These are phyloP conservation scores for Cololabis saira DNA, from an alignment of 2,113 vertebrate genomes.

Conservation along the genomic window DNA sequence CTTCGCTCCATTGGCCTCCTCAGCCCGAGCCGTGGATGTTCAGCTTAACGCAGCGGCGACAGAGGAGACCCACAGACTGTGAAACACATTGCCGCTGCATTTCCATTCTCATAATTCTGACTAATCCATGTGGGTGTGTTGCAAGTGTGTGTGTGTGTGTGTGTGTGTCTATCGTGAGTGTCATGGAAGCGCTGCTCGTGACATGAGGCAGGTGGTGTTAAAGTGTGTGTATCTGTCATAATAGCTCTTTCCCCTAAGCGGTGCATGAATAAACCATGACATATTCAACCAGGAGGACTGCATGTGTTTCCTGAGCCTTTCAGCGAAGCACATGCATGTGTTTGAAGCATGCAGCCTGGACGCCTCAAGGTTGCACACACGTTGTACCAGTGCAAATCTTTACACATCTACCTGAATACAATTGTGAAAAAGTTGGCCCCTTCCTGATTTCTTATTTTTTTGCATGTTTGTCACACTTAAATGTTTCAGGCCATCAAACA, in stretches of 20 bases:
- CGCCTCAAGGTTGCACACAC: not conserved
- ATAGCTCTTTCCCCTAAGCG: constrained; percentile 44
- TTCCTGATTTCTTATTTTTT: no score
- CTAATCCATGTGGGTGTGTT: constrained; percentile 51
- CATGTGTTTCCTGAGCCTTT: constrained; percentile 33
- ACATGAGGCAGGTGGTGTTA: constrained; percentile 62
- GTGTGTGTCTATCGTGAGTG: constrained; percentile 38
- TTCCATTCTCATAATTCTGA: constrained; percentile 73
- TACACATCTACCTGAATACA: constrained; percentile 2
- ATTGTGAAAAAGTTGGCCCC: no score
- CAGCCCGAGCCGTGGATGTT: constrained; percentile 61
- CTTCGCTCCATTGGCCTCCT: constrained; percentile 70
- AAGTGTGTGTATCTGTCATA: constrained; percentile 35
- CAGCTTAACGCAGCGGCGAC: constrained; percentile 71
- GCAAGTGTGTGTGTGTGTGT: constrained; percentile 35
- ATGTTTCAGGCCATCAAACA: no score
- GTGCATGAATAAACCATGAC: constrained; percentile 71
- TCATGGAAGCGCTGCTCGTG: constrained; percentile 44
- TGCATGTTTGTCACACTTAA: no score
- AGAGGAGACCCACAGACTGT: constrained; percentile 66
- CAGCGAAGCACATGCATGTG: constrained; percentile 16
- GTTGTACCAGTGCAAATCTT: constrained; percentile 5
- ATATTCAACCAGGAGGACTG: constrained; percentile 41
- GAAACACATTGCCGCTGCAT: constrained; percentile 70
- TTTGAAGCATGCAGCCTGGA: constrained; percentile 6